These are phyloP conservation scores for Microctenopoma steveboyesi DNA, from an alignment of 2,797 vertebrate genomes.

Conservation along the genomic window DNA sequence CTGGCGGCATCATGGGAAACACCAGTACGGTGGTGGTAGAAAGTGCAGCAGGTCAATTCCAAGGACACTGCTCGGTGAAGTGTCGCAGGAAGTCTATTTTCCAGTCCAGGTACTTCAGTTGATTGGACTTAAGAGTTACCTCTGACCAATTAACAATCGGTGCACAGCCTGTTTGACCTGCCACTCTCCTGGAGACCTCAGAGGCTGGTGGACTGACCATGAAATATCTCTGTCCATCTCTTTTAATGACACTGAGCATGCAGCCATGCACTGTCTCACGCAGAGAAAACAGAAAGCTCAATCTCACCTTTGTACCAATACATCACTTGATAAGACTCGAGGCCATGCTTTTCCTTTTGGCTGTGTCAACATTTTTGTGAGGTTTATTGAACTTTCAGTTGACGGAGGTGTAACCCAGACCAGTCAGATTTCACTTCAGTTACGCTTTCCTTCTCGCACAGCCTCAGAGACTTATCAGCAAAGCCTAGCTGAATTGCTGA, in stretches of 20 bases:
- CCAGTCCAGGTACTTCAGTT: constrained; percentile 68
- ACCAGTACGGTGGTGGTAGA: constrained; percentile 14
- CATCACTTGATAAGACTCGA: constrained; percentile 7
- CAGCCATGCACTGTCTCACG: constrained; percentile 1
- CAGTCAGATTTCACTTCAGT: constrained; percentile 29
- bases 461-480: constrained; percentile 44
- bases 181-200: constrained; percentile 41
- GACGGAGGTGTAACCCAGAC: constrained; percentile 18
- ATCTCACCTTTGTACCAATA: not conserved
- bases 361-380: constrained; percentile 19
- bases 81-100: constrained; percentile 75
- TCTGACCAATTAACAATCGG: constrained; percentile 63
- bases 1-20: not conserved
- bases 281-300: not conserved
- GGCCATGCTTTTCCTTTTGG: constrained; percentile 9
- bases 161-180: constrained; percentile 61
- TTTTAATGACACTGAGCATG: constrained; percentile 13
- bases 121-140: constrained; percentile 59
- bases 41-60: constrained; percentile 45
- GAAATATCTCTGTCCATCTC: not conserved
- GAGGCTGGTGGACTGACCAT: not conserved
- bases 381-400: constrained; percentile 16
- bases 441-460: constrained; percentile 9
- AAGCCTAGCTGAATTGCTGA: constrained; percentile 36
- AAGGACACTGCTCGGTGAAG: constrained; percentile 41